Percentiles rank a stretch among this genome's conserved stretches.
Evolutionary conservation across 2,113 vertebrate species (phyloP).

Genomic region (Tragelaphus strepsiceros): DNA sequence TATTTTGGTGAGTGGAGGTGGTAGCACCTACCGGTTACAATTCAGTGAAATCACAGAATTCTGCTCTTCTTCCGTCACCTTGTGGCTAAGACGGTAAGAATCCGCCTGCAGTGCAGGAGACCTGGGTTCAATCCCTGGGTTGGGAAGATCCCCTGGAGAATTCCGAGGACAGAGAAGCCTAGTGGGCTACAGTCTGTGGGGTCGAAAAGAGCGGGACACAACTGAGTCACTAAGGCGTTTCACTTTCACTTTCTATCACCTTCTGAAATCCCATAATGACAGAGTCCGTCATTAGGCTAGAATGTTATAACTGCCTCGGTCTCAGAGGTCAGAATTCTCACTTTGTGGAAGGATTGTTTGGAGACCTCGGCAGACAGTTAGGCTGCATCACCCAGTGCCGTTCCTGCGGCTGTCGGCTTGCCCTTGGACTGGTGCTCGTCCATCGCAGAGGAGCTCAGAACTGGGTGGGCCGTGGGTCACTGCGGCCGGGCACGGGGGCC

Average conservation of each 20-base stretch:
- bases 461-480: neutral
- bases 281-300: neutral
- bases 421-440: neutral
- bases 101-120: neutral
- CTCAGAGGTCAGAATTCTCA: neutral
- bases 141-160: neutral
- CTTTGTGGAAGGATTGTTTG: neutral
- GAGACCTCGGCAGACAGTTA: neutral
- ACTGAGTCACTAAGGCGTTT: neutral
- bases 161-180: neutral
- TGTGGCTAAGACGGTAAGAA: neutral
- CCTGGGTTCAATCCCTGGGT: neutral
- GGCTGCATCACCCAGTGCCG: fast-evolving
- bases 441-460: neutral
- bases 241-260: neutral
- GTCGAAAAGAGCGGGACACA: neutral
- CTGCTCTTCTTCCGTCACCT: neutral
- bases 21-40: neutral
- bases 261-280: neutral
- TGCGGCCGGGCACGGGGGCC: fast-evolving
- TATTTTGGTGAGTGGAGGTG: neutral
- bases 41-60: neutral
- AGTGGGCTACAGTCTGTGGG: neutral
- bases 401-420: neutral
- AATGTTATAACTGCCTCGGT: no score